Percentiles rank a stretch among this genome's conserved stretches.
Conservation (phyloP, 2,888 invertebrate genomes). For the Sisyra terminalis region DNA sequence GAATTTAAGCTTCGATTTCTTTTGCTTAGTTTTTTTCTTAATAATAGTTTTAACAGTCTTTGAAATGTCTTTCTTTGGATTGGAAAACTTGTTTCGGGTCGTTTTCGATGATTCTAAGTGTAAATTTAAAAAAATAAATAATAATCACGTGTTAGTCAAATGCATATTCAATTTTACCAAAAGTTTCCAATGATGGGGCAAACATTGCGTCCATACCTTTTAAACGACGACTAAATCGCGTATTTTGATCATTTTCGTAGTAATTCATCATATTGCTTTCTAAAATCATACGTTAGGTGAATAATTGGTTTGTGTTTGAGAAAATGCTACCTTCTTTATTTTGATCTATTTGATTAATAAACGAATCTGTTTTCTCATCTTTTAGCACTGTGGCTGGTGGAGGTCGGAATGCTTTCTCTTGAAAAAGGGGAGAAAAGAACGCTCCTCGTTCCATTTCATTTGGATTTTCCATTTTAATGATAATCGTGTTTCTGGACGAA, state of each 20-base stretch:
- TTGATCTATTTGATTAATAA: background rate
- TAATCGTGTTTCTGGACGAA: slow-evolving; percentile 20
- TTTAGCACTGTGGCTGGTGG: background rate
- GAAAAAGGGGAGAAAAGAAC: slow-evolving; percentile 22
- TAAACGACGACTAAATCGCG: background rate
- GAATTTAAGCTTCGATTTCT: no score
- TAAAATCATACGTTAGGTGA: no score
- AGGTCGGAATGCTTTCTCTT: slow-evolving; percentile 13
- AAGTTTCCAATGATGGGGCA: background rate
- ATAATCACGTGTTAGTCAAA: no score
- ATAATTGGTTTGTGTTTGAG: no score
- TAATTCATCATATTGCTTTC: no score
- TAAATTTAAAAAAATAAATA: no score
- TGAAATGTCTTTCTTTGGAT: no score
- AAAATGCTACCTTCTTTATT: background rate
- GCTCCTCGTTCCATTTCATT: slow-evolving; percentile 19
- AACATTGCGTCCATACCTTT: background rate
- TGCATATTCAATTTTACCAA: background rate
- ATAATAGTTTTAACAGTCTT: no score
- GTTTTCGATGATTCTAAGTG: no score
- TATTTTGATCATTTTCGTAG: no score
- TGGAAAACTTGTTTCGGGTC: no score
- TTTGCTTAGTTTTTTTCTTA: no score
- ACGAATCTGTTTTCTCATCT: background rate
- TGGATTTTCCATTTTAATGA: slow-evolving; percentile 22